Percentiles rank a stretch among this genome's conserved stretches.
phyloP scores from a whole-genome alignment of 2,113 vertebrate species.

The Nannospalax galili region DNA sequence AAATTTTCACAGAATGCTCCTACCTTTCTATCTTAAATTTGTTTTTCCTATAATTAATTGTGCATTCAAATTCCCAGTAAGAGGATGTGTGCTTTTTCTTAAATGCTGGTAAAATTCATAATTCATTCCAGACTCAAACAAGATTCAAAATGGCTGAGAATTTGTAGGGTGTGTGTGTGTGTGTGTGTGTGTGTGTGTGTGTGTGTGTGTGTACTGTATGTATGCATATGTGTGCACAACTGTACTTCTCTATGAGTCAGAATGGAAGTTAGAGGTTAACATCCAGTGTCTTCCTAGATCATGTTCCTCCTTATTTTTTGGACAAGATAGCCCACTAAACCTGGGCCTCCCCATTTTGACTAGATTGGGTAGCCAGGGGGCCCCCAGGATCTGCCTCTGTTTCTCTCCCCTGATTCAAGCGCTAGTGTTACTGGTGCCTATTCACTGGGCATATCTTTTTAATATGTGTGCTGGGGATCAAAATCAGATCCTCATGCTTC shows the following conservation, averaged over 20 bases:
- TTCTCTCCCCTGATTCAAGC: too few relatives aligned
- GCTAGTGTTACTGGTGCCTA: background rate
- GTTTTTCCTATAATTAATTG: background rate
- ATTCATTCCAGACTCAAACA: background rate
- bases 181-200: background rate
- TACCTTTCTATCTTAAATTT: constrained; percentile 14
- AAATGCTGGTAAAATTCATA: background rate
- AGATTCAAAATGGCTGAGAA: background rate
- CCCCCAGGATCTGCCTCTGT: background rate
- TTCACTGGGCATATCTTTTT: background rate
- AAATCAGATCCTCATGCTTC: background rate
- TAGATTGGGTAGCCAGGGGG: background rate
- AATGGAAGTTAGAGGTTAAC: background rate
- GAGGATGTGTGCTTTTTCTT: background rate
- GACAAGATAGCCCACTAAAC: background rate
- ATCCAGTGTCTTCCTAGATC: background rate
- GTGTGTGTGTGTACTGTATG: background rate
- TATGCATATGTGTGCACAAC: background rate
- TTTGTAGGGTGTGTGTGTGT: background rate
- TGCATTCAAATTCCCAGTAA: background rate
- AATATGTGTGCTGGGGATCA: background rate
- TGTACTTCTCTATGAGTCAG: background rate
- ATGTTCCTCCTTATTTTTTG: background rate
- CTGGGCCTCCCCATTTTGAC: background rate
- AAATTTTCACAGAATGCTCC: background rate